Conservation (phyloP, 2,113 vertebrate species). For the Pithys albifrons region DNA sequence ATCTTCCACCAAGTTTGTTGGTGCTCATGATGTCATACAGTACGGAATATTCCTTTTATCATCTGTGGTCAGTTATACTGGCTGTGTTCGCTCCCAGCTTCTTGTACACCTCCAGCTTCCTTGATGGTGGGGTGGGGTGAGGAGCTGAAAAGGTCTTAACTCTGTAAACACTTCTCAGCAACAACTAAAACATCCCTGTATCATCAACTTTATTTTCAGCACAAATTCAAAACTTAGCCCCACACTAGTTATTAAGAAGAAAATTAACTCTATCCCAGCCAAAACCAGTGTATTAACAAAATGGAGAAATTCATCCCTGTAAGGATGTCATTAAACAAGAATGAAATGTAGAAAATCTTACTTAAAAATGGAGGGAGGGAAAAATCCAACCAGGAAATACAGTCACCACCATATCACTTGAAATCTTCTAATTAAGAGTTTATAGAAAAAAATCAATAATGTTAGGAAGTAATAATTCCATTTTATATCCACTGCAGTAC, state of each 20-base stretch:
- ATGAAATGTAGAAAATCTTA: neutral
- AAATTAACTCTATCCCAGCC: neutral
- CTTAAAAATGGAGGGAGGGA: neutral
- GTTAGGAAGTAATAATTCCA: neutral
- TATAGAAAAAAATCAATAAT: neutral
- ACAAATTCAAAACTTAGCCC: neutral
- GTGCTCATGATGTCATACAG: neutral
- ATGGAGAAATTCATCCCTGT: neutral
- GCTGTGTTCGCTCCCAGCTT: neutral
- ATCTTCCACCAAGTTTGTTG: neutral
- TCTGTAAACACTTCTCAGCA: neutral
- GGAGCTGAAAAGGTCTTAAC: neutral
- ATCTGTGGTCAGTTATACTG: neutral
- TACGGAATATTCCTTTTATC: neutral
- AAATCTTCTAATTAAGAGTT: neutral
- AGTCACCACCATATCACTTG: neutral
- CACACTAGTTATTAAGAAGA: neutral
- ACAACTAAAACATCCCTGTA: neutral
- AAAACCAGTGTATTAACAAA: neutral
- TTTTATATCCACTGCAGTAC: neutral
- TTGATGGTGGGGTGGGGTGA: neutral
- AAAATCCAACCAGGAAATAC: neutral
- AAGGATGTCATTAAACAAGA: neutral
- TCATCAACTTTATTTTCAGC: neutral
- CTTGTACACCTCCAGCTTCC: neutral